Evolutionary conservation across 2,113 vertebrate species (phyloP).

Genomic region (Cottus gobio): DNA sequence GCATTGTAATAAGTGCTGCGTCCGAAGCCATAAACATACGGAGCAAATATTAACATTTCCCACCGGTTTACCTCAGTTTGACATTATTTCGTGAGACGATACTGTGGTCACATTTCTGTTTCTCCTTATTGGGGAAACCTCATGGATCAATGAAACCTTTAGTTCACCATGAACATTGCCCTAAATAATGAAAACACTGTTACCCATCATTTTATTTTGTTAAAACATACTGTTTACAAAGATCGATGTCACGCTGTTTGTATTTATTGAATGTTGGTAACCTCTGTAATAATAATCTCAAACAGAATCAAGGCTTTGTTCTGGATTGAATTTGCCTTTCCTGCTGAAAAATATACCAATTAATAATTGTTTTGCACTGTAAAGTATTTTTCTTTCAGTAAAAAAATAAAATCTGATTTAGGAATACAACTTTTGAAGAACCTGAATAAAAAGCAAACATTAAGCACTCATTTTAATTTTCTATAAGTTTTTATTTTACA

Average conservation of each 20-base stretch:
- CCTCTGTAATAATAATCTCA: not conserved
- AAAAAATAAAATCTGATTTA: not conserved
- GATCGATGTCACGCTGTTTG: slow-evolving; percentile 18
- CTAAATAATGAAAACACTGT: not conserved
- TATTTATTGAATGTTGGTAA: slow-evolving; percentile 13
- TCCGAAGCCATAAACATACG: slow-evolving; percentile 38
- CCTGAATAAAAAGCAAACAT: not conserved
- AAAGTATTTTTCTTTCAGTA: not conserved
- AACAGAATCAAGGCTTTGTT: slow-evolving; percentile 6
- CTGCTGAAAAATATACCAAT: slow-evolving; percentile 34
- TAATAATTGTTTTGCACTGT: not conserved
- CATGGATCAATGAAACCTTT: not conserved
- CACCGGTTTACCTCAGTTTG: slow-evolving; percentile 36
- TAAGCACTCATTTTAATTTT: slow-evolving; percentile 54
- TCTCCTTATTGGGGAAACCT: not conserved
- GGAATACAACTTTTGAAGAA: not conserved
- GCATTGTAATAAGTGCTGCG: not conserved
- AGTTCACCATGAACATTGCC: not conserved
- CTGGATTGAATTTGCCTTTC: slow-evolving; percentile 23
- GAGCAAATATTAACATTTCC: slow-evolving; percentile 28
- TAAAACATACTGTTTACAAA: slow-evolving; percentile 31
- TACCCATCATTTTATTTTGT: not conserved
- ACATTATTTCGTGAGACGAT: not conserved
- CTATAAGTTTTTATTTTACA: slow-evolving; percentile 83
- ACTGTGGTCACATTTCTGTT: slow-evolving; percentile 50